Conservation (phyloP, 2,888 invertebrate species). For the Luperina testacea region DNA sequence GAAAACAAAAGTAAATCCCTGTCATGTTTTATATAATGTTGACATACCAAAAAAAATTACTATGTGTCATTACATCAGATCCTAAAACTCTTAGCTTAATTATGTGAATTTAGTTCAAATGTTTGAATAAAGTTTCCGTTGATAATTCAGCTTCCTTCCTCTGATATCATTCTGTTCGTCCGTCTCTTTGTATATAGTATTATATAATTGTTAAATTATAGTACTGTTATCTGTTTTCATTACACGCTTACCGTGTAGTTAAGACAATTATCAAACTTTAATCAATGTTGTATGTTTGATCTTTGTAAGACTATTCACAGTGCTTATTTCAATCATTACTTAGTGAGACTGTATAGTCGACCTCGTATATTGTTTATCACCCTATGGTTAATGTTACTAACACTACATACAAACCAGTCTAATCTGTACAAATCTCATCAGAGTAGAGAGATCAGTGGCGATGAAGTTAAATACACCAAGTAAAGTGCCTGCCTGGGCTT, state of each 20-base stretch:
- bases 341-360: background rate
- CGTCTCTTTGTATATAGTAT: constrained; percentile 36
- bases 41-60: constrained; percentile 11
- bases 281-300: constrained; percentile 6
- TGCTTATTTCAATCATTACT: too few relatives aligned
- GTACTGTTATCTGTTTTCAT: constrained; percentile 51
- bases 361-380: background rate
- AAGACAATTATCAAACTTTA: constrained; percentile 9
- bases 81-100: constrained; percentile 58
- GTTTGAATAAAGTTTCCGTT: constrained; percentile 79
- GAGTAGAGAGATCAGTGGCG: too few relatives aligned
- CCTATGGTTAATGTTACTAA: background rate
- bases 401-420: background rate
- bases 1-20: background rate
- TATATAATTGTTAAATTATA: constrained; percentile 38
- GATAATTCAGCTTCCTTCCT: constrained; percentile 85
- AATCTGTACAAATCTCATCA: background rate
- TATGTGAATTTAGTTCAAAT: constrained; percentile 62
- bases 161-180: constrained; percentile 63
- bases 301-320: background rate
- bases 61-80: constrained; percentile 43
- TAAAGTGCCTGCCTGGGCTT: too few relatives aligned
- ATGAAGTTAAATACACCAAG: too few relatives aligned
- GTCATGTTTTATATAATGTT: background rate
- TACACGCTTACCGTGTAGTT: constrained; percentile 34